A percentile compares a stretch with the other conserved stretches of the same genome.
Evolutionary conservation across 2,113 vertebrate genomes (phyloP).

Genomic region (Delphinus delphis): DNA sequence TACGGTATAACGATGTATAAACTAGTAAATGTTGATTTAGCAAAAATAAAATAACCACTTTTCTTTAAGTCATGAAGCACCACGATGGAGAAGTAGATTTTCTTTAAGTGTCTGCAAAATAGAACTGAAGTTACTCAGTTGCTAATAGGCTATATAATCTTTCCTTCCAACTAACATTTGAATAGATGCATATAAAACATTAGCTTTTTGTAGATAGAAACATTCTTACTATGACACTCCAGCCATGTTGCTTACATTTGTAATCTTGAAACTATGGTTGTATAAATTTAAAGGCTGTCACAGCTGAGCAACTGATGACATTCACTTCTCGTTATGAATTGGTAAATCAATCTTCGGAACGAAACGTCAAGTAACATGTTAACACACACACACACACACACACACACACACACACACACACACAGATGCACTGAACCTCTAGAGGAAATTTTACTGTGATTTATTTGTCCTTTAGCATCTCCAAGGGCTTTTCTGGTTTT

Average conservation of each 20-base stretch:
- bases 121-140: neutral
- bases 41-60: neutral
- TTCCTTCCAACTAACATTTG: neutral
- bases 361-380: neutral
- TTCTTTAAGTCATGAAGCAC: neutral
- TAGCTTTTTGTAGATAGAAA: neutral
- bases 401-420: too few species aligned
- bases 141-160: neutral
- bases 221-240: neutral
- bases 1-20: neutral
- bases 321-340: neutral
- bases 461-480: neutral
- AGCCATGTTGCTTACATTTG: neutral
- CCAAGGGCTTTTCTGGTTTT: slow-evolving; percentile 1
- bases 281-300: slow-evolving; percentile 23
- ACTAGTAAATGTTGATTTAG: neutral
- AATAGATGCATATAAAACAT: neutral
- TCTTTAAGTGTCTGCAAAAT: neutral
- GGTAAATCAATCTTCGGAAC: neutral
- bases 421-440: neutral
- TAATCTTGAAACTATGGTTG: neutral
- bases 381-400: neutral
- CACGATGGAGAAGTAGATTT: neutral
- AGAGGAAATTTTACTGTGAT: neutral
- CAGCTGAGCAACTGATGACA: neutral